A percentile compares a stretch with the other conserved stretches of the same genome.
phyloP scores from a whole-genome alignment of 2,113 vertebrate species.

The Calidris pugnax region DNA sequence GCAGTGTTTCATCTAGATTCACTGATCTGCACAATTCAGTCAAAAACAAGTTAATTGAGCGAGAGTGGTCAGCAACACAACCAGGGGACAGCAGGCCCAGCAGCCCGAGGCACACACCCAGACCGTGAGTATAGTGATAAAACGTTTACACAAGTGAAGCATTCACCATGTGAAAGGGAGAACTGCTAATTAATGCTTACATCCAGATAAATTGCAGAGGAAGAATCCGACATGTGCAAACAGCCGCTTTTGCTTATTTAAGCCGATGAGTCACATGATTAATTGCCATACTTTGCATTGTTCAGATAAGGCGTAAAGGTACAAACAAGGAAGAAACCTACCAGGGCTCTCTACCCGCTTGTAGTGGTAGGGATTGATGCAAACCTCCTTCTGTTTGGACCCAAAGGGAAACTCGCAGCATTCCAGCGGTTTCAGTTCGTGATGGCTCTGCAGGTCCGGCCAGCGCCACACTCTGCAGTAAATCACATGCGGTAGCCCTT shows the following conservation, averaged over 20 bases:
- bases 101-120: background rate
- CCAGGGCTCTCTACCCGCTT: slow-evolving; percentile 97
- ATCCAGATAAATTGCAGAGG: slow-evolving; percentile 1
- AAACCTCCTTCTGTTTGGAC: slow-evolving; percentile 97
- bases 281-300: background rate
- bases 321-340: slow-evolving; percentile 73
- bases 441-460: slow-evolving; percentile 96
- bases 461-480: slow-evolving; percentile 97
- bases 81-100: background rate
- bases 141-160: background rate
- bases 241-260: slow-evolving; percentile 35
- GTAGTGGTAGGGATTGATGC: slow-evolving; percentile 98
- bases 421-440: slow-evolving; percentile 96
- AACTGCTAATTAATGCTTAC: slow-evolving; percentile 4
- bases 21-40: background rate
- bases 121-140: background rate
- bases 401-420: slow-evolving; percentile 97
- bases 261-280: slow-evolving; percentile 5
- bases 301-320: slow-evolving; percentile 30
- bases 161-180: background rate
- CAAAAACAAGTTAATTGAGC: background rate
- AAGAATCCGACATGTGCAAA: slow-evolving; percentile 28
- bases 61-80: background rate
- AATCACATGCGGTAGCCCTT: slow-evolving; percentile 93
- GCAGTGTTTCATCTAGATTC: background rate